These are phyloP conservation scores for Pseudonaja textilis DNA, from an alignment of 2,113 vertebrate species.

Conservation along the genomic window DNA sequence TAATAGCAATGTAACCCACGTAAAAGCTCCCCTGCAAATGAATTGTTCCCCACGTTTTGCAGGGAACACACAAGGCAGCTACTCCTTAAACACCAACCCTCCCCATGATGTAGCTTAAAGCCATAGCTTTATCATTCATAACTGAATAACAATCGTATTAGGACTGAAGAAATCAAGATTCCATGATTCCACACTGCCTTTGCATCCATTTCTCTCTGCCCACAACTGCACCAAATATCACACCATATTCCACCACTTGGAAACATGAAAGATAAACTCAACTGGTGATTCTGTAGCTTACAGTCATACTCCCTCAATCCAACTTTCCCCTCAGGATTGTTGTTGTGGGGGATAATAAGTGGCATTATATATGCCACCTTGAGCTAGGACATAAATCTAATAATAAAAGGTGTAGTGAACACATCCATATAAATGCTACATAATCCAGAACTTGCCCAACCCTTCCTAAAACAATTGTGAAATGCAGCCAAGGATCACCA, in stretches of 20 bases:
- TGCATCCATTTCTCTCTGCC: neutral
- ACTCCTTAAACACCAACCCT: neutral
- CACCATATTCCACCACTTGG: neutral
- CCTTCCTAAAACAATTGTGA: neutral
- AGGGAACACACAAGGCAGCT: neutral
- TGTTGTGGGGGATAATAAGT: neutral
- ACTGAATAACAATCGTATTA: neutral
- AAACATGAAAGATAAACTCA: neutral
- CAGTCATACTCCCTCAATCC: neutral
- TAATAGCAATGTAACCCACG: no score
- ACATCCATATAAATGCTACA: neutral
- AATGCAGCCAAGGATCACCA: neutral
- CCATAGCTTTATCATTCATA: neutral
- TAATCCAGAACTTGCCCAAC: neutral
- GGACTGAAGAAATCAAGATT: neutral
- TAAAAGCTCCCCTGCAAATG: neutral
- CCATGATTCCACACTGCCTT: neutral
- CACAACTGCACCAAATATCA: neutral
- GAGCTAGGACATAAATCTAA: neutral
- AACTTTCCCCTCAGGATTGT: neutral
- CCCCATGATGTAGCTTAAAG: neutral
- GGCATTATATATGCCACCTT: neutral
- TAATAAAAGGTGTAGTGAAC: neutral
- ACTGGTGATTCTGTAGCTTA: neutral
- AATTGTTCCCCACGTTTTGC: neutral